These are phyloP conservation scores for Copsychus sechellarum DNA, from an alignment of 2,113 vertebrate genomes.

Conservation along the genomic window DNA sequence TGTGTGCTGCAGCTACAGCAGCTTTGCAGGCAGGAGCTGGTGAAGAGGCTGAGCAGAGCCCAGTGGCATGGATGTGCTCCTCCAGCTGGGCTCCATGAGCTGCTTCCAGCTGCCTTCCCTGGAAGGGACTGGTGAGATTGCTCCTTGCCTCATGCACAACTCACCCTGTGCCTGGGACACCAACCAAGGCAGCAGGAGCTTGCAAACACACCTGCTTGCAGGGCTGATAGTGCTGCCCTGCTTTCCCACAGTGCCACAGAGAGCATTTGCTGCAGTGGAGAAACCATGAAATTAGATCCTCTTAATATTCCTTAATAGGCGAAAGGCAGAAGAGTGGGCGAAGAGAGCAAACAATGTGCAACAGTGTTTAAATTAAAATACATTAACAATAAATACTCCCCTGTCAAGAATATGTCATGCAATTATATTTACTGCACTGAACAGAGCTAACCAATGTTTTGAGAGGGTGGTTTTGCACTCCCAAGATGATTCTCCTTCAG, in stretches of 20 bases:
- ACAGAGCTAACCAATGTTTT: constrained; percentile 60
- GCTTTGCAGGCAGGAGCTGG: neutral
- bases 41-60: accelerated
- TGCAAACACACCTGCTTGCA: neutral
- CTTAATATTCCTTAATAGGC: constrained; percentile 54
- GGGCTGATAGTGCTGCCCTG: accelerated
- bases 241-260: neutral
- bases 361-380: constrained; percentile 38
- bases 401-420: constrained; percentile 54
- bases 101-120: neutral
- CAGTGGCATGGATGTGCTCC: accelerated
- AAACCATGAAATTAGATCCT: neutral
- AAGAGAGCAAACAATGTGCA: constrained; percentile 39
- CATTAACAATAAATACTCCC: constrained; percentile 54
- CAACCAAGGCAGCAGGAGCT: neutral
- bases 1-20: neutral
- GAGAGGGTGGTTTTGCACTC: constrained; percentile 59
- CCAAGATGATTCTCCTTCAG: constrained; percentile 31
- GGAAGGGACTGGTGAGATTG: accelerated
- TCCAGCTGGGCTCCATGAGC: neutral
- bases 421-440: constrained; percentile 40
- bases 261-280: neutral
- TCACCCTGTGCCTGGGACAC: neutral
- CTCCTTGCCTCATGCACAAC: accelerated
- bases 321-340: constrained; percentile 13